A percentile compares a stretch with the other conserved stretches of the same genome.
phyloP scores from a whole-genome alignment of 2,888 invertebrate species.

The Ernsta delagoae region DNA sequence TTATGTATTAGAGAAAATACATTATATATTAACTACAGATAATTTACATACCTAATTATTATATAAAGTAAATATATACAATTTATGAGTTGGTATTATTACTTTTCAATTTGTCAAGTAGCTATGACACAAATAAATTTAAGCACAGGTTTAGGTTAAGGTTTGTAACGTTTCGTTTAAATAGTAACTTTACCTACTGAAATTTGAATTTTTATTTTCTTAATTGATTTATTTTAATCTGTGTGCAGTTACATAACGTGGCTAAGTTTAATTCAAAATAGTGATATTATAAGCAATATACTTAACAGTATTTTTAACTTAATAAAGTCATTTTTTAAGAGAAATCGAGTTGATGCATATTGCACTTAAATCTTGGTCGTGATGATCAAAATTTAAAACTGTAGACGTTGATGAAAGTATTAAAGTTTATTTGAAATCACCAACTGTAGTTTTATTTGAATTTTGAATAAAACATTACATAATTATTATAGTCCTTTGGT shows the following conservation, averaged over 20 bases:
- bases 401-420: slow-evolving; percentile 75
- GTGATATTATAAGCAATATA: slow-evolving; percentile 64
- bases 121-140: too few relatives aligned
- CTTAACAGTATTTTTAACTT: slow-evolving; percentile 63
- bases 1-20: too few relatives aligned
- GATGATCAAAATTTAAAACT: slow-evolving; percentile 59
- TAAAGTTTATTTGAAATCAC: slow-evolving; percentile 80
- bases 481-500: too few relatives aligned
- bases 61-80: too few relatives aligned
- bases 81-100: too few relatives aligned
- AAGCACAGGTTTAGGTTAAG: too few relatives aligned
- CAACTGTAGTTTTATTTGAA: slow-evolving; percentile 53
- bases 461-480: neutral
- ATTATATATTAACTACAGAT: too few relatives aligned
- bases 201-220: too few relatives aligned
- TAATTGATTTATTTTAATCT: neutral
- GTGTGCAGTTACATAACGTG: slow-evolving; percentile 25
- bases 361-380: slow-evolving; percentile 55
- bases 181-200: too few relatives aligned
- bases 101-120: too few relatives aligned
- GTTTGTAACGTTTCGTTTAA: too few relatives aligned
- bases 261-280: slow-evolving; percentile 38
- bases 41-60: too few relatives aligned
- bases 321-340: slow-evolving; percentile 40
- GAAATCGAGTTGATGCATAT: slow-evolving; percentile 40